Conservation (phyloP, 2,797 vertebrate species). For the Pampus argenteus region DNA sequence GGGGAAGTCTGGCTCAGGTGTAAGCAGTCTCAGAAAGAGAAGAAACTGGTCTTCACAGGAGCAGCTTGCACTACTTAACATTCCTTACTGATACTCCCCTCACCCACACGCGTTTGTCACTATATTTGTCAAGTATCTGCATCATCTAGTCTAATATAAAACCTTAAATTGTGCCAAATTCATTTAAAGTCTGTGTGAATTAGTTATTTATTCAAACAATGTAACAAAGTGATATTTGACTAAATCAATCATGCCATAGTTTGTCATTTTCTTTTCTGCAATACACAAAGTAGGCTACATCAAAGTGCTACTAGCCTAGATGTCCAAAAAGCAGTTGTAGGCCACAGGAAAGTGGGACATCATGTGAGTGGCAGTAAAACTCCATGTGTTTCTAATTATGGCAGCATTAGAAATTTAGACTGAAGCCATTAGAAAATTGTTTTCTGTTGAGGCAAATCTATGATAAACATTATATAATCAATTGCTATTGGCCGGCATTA, state of each 20-base stretch:
- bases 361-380: slow-evolving; percentile 65
- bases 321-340: slow-evolving; percentile 60
- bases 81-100: slow-evolving; percentile 16
- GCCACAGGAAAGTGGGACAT: slow-evolving; percentile 75
- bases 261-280: slow-evolving; percentile 35
- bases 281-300: slow-evolving; percentile 50
- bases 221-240: slow-evolving; percentile 1
- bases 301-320: slow-evolving; percentile 55
- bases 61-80: slow-evolving; percentile 36
- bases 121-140: background rate
- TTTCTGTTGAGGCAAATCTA: slow-evolving; percentile 25
- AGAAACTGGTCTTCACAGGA: background rate
- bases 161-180: background rate
- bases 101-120: background rate
- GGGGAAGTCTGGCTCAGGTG: slow-evolving; percentile 37
- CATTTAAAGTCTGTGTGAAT: background rate
- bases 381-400: slow-evolving; percentile 75
- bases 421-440: slow-evolving; percentile 42
- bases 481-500: slow-evolving; percentile 4
- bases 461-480: slow-evolving; percentile 42
- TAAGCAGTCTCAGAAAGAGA: slow-evolving; percentile 2
- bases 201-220: slow-evolving; percentile 14
- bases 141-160: background rate
- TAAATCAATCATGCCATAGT: background rate
- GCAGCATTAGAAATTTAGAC: slow-evolving; percentile 45